phyloP scores from a whole-genome alignment of 2,888 invertebrate genomes.

The Pherbina coryleti region DNA sequence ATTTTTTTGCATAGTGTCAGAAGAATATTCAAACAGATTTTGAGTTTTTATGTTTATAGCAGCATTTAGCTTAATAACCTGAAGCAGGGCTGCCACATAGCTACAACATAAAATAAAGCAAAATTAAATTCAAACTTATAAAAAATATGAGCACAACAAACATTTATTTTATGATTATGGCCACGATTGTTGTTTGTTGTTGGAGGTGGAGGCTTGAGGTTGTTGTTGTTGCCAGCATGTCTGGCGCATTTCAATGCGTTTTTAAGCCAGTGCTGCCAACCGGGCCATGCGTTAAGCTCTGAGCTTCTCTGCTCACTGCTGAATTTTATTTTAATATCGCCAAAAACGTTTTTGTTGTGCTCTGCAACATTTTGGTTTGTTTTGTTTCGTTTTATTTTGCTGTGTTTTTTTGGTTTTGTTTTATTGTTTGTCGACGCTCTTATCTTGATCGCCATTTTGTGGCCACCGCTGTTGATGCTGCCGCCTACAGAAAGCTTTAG shows the following conservation, averaged over 20 bases:
- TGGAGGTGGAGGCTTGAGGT: no score
- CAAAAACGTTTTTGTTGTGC: no score
- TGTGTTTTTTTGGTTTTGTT: neutral
- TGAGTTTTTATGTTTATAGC: constrained; percentile 20
- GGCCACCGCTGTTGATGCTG: neutral
- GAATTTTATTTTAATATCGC: neutral
- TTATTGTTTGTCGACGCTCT: constrained; percentile 13
- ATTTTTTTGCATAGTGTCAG: neutral
- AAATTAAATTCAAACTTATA: constrained; percentile 19
- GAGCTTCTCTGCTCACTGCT: neutral
- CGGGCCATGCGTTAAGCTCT: neutral
- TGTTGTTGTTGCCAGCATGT: neutral
- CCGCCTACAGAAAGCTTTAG: constrained; percentile 11
- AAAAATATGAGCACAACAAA: constrained; percentile 16
- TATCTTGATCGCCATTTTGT: constrained; percentile 21
- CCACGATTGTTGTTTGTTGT: neutral
- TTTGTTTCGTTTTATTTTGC: neutral
- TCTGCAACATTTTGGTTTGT: neutral
- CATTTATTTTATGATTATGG: constrained; percentile 27
- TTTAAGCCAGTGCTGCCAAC: constrained; percentile 33
- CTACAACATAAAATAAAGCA: constrained; percentile 12
- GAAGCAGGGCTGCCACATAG: constrained; percentile 1
- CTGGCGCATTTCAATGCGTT: constrained; percentile 7
- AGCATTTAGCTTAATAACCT: neutral
- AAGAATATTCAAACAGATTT: neutral